phyloP scores from a whole-genome alignment of 2,888 invertebrate genomes.

The Diplolepis rosae region DNA sequence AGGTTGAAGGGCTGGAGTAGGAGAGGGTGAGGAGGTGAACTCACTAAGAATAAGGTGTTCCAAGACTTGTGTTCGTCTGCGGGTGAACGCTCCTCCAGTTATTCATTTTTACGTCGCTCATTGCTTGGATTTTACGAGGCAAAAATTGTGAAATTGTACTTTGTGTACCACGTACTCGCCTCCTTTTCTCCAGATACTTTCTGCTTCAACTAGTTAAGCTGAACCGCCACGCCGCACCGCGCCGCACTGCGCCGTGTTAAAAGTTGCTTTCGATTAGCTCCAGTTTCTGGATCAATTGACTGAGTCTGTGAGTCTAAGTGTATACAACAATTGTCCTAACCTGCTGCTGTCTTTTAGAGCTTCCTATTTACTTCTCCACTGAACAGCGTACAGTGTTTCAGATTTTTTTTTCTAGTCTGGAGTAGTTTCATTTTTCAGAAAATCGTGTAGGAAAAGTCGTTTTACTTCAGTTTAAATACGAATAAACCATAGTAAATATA shows the following conservation, averaged over 20 bases:
- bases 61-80: conserved; percentile 55
- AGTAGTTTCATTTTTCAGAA: neutral
- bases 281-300: too few relatives aligned
- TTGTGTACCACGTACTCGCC: conserved; percentile 51
- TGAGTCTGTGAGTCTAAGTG: too few relatives aligned
- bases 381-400: neutral
- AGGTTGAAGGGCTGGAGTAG: conserved; percentile 42
- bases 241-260: conserved; percentile 23
- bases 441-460: neutral
- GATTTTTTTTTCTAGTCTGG: neutral
- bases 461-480: neutral
- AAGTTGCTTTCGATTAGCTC: too few relatives aligned
- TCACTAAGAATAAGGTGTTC: conserved; percentile 44
- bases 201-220: neutral
- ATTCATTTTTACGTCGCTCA: conserved; percentile 72
- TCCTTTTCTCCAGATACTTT: neutral
- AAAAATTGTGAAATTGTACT: conserved; percentile 73
- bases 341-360: too few relatives aligned
- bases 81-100: conserved; percentile 70
- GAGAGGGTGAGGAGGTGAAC: conserved; percentile 34
- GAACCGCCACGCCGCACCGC: too few relatives aligned
- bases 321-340: too few relatives aligned
- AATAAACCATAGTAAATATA: neutral
- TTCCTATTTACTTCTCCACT: too few relatives aligned
- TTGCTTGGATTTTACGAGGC: conserved; percentile 72